Evolutionary conservation across 2,888 invertebrate species (phyloP), one percentile per base, ranked within the genome.

Genomic region (Dioctria rufipes): DNA sequence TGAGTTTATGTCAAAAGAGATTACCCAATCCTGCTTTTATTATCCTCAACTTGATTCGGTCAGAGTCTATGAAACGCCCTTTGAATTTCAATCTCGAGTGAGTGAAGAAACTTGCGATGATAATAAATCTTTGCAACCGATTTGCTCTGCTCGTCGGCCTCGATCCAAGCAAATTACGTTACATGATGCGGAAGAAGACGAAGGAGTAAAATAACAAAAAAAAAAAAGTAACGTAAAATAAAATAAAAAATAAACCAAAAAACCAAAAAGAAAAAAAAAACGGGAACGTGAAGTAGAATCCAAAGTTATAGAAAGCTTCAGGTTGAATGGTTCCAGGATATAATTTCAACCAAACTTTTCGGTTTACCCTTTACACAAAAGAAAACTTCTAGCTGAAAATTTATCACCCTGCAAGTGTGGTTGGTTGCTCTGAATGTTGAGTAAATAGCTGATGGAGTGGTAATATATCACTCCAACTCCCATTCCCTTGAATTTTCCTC

Each of bases 401-500:
- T 77, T 77, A 77, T 77, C 77, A 77, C 77, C 25, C 63, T 77
- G 77, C 77, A 77, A 77, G 77, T 77, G 25, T 25, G 25, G 25
- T 25, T 25, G 77, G 77, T 77, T 77, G 13, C 63, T 63, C 63
- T 39, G 77, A 77, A 77, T 77, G 77, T 77, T 63, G 63, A 77
- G 77, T 77, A 77, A 77, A 77, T 77, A 77, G 77, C 77, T 77
- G 77, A 77, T 77, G 77, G 77, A 77, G 77, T 49, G 46, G 77
- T 63, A 77, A 77, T 77, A 77, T 77, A 77, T 77, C 63, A 77
- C 77, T 63, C 73, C 13, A 61, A 25, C 25, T 61, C 6, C 6
- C 3, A 25, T 11, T 13, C 66, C 66, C 46, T 37, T 49, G 39
- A 46, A 63, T 61, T 46, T 58, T 3, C 13, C 3, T 40, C 43